These are phyloP conservation scores for Premnoplex brunnescens DNA, from an alignment of 2,797 vertebrate species.

Conservation along the genomic window DNA sequence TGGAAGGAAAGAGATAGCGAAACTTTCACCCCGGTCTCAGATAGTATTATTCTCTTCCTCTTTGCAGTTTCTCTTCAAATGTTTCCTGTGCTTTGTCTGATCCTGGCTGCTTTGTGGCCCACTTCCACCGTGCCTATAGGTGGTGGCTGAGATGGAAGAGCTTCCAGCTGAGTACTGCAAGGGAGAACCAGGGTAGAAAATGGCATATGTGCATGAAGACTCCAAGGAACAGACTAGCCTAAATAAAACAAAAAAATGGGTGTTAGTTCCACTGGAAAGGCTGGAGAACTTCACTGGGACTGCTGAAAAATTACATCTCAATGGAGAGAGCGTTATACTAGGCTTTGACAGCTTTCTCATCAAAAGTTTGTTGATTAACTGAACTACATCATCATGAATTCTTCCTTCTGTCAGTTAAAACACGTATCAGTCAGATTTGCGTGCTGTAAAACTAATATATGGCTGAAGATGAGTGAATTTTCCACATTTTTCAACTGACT, in stretches of 20 bases:
- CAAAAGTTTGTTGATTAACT: background rate
- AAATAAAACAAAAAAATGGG: background rate
- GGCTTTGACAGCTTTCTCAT: background rate
- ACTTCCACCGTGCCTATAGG: background rate
- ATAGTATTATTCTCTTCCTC: background rate
- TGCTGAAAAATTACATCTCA: background rate
- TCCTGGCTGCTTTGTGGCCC: background rate
- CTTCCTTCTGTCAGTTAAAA: background rate
- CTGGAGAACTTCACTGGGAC: background rate
- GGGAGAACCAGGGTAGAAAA: background rate
- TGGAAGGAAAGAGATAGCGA: background rate
- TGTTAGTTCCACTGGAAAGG: background rate
- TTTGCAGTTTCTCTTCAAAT: background rate
- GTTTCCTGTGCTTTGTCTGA: background rate
- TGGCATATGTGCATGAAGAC: background rate
- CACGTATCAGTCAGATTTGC: background rate
- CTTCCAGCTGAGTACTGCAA: background rate
- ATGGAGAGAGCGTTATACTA: background rate
- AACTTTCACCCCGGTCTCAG: background rate
- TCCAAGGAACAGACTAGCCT: background rate
- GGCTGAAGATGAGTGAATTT: background rate
- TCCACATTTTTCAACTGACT: background rate
- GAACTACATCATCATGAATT: background rate
- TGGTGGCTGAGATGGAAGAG: background rate
- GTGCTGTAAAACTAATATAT: background rate